Conservation (phyloP, 2,113 vertebrate genomes). For the Willisornis vidua region DNA sequence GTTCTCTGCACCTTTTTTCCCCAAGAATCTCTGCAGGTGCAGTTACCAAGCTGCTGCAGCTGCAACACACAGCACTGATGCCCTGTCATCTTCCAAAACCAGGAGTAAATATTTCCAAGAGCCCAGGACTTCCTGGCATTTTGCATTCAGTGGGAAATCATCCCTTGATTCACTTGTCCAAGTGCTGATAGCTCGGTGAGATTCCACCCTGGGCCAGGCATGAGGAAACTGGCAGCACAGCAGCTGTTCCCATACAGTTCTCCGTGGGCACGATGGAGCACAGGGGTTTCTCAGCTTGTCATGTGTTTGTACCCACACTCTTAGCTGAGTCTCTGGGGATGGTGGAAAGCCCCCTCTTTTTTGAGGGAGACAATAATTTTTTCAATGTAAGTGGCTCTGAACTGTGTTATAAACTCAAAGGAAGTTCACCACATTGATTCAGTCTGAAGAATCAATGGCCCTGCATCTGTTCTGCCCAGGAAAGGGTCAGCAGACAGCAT, state of each 20-base stretch:
- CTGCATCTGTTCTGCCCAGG: neutral
- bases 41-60: neutral
- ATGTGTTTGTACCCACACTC: neutral
- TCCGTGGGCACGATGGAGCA: fast-evolving
- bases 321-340: neutral
- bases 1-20: neutral
- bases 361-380: neutral
- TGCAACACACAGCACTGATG: neutral
- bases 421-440: neutral
- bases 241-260: neutral
- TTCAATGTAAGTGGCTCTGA: neutral
- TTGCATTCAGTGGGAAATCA: neutral
- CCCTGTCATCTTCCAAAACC: neutral
- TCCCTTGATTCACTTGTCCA: neutral
- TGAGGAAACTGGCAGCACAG: neutral
- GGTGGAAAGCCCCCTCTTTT: neutral
- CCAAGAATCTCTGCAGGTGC: neutral
- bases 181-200: neutral
- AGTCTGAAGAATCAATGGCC: neutral
- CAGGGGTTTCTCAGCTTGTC: neutral
- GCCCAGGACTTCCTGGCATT: neutral
- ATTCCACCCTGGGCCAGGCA: neutral
- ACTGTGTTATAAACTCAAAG: neutral
- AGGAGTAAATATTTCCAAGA: neutral
- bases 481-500: neutral